Base-by-base conservation (phyloP, 23 tunicate species). In the Ciona savignyi region DNA sequence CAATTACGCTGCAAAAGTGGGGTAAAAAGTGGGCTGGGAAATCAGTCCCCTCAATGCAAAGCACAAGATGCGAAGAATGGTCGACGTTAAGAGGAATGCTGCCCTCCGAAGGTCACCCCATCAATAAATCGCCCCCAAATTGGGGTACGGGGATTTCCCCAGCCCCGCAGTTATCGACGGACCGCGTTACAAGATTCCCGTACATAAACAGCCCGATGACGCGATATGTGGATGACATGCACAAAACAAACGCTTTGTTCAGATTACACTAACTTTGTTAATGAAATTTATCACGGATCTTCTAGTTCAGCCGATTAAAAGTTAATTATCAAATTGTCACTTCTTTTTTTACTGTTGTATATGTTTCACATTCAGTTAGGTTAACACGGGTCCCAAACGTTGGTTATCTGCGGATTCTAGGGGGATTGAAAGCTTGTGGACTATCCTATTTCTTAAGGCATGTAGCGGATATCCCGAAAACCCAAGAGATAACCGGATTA, bases 21-120 rank as follows among this genome's bases (percentile, higher is more conserved):
- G 87, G 87, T 23, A 82, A 82, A 32, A 75, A 82, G 70, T 82
- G 75, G 75, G 80, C 80, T 0, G 66, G 34, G 33, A 63, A 68
- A 51, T 51, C 29, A 23, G 49, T 72, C 2, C 75, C 80, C 4
- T 74, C 87, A 27, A 62, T 34, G 34, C 75, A 27, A 51, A 82
- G 75, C 33, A 83, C 96, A 11, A 70, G 96, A 66, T 83, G 96
- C 70, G 96, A 89, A 74, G 96, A 83, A 67, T 89, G 96, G 96
- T 89, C 96, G 3, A 79, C 89, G 22, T 51, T 89, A 4, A 60
- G 89, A 73, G 72, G 62, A 3, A 89, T 83, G 85, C 48, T 89
- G 60, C 96, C 96, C 2, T 89, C 96, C 3, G 69, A 35, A 74
- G 96, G 96, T 28, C 34, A 67, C 21, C 85, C 89, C 11, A 62